phyloP scores from a whole-genome alignment of 2,113 vertebrate genomes.

The Malurus melanocephalus region DNA sequence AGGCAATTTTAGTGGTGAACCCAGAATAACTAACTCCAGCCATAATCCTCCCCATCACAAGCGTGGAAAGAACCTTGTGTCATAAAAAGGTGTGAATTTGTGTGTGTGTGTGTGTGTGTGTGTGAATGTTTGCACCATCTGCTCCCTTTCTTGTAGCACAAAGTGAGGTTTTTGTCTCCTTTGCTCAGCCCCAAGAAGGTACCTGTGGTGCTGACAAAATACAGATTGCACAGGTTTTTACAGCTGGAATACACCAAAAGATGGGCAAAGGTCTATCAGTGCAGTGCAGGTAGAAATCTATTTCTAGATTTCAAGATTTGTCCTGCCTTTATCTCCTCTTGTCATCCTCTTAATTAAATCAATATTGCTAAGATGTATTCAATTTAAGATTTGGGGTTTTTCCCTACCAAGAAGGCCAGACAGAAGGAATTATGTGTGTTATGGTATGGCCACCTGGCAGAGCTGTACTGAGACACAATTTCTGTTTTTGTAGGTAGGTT shows the following conservation, averaged over 20 bases:
- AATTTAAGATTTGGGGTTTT: not conserved
- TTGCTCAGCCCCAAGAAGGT: slow-evolving; percentile 13
- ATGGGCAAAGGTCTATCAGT: not conserved
- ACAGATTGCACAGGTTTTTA: not conserved
- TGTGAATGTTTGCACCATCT: slow-evolving; percentile 31
- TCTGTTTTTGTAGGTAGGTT: not conserved
- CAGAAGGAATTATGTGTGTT: not conserved
- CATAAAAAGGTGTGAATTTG: not conserved
- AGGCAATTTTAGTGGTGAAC: not conserved
- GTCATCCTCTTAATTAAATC: slow-evolving; percentile 3
- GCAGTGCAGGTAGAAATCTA: not conserved
- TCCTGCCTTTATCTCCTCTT: not conserved
- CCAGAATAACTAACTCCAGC: not conserved
- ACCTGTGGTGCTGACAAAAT: not conserved
- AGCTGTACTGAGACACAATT: not conserved
- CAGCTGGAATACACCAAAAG: not conserved
- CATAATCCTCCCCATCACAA: not conserved
- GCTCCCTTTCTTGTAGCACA: slow-evolving; percentile 17
- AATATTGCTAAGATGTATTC: not conserved
- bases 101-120: not conserved
- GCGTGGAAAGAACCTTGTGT: not conserved
- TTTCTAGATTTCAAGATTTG: too few relatives aligned
- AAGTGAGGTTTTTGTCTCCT: slow-evolving; percentile 7
- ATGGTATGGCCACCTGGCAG: not conserved
- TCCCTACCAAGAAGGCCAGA: not conserved